Conservation (phyloP, 1,140 invertebrate species). For the Lepidostoma basale region DNA sequence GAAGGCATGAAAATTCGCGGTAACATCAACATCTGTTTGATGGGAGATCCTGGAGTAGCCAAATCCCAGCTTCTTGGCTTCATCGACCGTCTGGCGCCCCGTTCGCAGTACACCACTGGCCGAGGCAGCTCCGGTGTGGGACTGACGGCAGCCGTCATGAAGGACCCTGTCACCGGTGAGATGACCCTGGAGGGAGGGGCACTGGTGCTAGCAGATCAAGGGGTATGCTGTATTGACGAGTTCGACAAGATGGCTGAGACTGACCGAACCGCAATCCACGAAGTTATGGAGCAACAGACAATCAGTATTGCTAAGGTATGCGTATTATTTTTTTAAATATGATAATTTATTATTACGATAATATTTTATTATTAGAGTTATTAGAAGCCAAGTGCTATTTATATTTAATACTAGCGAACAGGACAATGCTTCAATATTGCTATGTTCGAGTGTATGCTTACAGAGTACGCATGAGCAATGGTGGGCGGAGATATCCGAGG, state of each 20-base stretch:
- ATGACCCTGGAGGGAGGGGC: slow-evolving; percentile 98
- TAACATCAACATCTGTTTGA: slow-evolving; percentile 97
- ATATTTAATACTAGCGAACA: no score
- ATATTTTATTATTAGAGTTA: background rate
- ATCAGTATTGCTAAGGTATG: slow-evolving; percentile 96
- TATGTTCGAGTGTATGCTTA: no score
- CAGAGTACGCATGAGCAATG: no score
- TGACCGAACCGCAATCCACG: slow-evolving; percentile 97
- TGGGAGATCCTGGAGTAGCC: slow-evolving; percentile 99
- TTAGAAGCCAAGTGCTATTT: no score
- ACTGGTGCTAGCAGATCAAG: slow-evolving; percentile 95
- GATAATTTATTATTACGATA: background rate
- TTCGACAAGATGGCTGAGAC: slow-evolving; percentile 99
- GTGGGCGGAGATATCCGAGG: no score
- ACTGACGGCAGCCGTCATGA: slow-evolving; percentile 96
- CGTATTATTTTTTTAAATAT: no score
- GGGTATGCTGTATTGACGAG: slow-evolving; percentile 99
- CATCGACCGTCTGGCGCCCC: slow-evolving; percentile 90
- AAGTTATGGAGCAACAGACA: slow-evolving; percentile 99
- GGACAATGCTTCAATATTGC: no score
- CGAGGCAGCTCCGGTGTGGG: slow-evolving; percentile 97
- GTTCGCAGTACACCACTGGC: slow-evolving; percentile 96
- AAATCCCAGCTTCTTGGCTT: slow-evolving; percentile 97
- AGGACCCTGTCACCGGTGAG: slow-evolving; percentile 96
- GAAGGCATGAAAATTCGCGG: slow-evolving; percentile 78